Conservation (phyloP, 2,113 vertebrate genomes). For the Pedionomus torquatus region DNA sequence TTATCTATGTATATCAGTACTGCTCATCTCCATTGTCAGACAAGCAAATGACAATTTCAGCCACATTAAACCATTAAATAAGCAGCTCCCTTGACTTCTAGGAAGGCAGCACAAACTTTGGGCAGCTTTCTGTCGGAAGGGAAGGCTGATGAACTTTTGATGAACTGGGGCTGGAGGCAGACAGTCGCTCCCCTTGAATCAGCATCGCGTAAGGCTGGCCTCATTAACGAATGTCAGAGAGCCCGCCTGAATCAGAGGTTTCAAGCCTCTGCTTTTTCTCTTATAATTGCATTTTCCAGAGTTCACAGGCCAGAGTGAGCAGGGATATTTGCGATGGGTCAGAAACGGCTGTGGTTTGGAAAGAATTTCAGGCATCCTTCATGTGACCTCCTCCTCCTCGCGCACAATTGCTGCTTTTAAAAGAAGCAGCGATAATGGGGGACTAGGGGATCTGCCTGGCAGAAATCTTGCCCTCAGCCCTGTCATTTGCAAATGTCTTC, state of each 20-base stretch:
- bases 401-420: conserved; percentile 58
- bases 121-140: neutral
- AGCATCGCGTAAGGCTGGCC: conserved; percentile 15
- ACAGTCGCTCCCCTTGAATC: conserved; percentile 53
- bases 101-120: neutral
- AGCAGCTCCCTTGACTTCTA: neutral
- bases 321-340: conserved; percentile 57
- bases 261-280: conserved; percentile 44
- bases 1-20: too few relatives aligned
- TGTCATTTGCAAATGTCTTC: neutral
- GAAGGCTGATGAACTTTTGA: conserved; percentile 60
- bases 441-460: neutral
- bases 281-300: conserved; percentile 64
- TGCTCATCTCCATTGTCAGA: neutral
- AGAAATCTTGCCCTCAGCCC: neutral
- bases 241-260: neutral
- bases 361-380: conserved; percentile 76
- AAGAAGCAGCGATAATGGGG: conserved; percentile 57
- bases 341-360: conserved; percentile 72
- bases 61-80: neutral
- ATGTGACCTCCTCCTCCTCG: conserved; percentile 53
- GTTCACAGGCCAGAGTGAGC: conserved; percentile 56
- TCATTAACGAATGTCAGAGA: conserved; percentile 55
- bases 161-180: conserved; percentile 40
- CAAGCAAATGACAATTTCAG: neutral